These are phyloP conservation scores for Zenarchopterus dispar DNA, from an alignment of 2,797 vertebrate species.

Conservation along the genomic window DNA sequence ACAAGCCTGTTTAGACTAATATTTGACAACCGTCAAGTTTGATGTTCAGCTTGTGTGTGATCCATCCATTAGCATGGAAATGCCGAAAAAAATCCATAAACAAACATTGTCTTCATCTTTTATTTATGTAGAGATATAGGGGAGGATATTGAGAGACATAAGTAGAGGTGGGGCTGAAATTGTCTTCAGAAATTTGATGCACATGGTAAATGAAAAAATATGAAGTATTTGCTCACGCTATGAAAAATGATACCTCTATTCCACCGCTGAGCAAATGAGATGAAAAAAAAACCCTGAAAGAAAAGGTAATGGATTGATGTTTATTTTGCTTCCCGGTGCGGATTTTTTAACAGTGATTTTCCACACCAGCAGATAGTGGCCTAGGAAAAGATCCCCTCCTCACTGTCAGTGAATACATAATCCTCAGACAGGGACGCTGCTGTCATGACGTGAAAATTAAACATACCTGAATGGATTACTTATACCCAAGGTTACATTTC, in stretches of 20 bases:
- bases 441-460: constrained; percentile 57
- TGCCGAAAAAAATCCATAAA: constrained; percentile 3
- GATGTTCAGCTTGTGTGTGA: constrained; percentile 15
- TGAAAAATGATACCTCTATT: constrained; percentile 52
- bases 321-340: constrained; percentile 60
- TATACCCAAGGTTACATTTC: background rate
- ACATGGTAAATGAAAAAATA: constrained; percentile 20
- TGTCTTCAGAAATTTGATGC: constrained; percentile 38
- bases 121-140: constrained; percentile 33
- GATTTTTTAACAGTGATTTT: constrained; percentile 64
- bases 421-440: constrained; percentile 43
- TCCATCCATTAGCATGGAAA: constrained; percentile 1
- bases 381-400: constrained; percentile 50
- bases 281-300: background rate
- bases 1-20: too few species aligned
- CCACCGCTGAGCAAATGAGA: constrained; percentile 6
- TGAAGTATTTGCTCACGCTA: constrained; percentile 3
- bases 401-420: constrained; percentile 56
- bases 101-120: constrained; percentile 36
- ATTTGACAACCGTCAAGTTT: background rate
- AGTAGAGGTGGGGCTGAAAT: constrained; percentile 8
- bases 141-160: constrained; percentile 18
- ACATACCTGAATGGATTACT: constrained; percentile 43
- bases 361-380: constrained; percentile 53
- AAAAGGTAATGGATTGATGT: constrained; percentile 61